Conservation (phyloP, 2,113 vertebrate genomes). For the Corydoras sp. region DNA sequence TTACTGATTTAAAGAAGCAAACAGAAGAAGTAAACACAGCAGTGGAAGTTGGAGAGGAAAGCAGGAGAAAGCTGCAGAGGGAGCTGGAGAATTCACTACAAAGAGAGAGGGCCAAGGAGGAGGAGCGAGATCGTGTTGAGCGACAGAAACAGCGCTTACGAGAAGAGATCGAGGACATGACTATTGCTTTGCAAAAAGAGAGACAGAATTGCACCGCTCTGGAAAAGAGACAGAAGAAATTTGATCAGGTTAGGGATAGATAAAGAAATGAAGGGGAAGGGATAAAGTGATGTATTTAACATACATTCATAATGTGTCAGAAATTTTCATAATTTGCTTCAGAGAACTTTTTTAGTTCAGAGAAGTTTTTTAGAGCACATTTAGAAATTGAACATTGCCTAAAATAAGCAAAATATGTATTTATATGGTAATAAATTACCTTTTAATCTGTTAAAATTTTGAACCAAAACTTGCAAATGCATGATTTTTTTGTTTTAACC, state of each 20-base stretch:
- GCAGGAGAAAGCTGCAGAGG: slow-evolving; percentile 71
- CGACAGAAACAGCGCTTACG: slow-evolving; percentile 75
- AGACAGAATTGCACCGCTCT: slow-evolving; percentile 76
- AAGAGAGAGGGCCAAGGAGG: slow-evolving; percentile 73
- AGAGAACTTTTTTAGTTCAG: no score
- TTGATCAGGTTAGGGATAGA: slow-evolving; percentile 75
- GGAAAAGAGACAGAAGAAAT: slow-evolving; percentile 88
- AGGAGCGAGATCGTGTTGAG: slow-evolving; percentile 74
- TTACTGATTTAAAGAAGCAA: slow-evolving; percentile 75
- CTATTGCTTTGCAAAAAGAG: slow-evolving; percentile 78
- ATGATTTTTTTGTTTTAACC: no score
- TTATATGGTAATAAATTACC: no score
- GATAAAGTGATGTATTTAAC: neutral
- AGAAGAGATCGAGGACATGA: slow-evolving; percentile 83
- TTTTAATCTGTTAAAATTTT: no score
- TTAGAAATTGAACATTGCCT: no score
- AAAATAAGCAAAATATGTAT: no score
- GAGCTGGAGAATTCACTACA: slow-evolving; percentile 72
- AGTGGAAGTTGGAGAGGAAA: slow-evolving; percentile 74
- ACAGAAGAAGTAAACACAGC: slow-evolving; percentile 76
- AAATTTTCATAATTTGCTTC: no score
- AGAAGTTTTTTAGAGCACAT: no score
- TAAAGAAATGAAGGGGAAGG: neutral
- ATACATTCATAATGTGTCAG: no score
- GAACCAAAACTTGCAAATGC: no score